Evolutionary conservation across 2,113 vertebrate genomes (phyloP).

Genomic region (Neogobius melanostomus): DNA sequence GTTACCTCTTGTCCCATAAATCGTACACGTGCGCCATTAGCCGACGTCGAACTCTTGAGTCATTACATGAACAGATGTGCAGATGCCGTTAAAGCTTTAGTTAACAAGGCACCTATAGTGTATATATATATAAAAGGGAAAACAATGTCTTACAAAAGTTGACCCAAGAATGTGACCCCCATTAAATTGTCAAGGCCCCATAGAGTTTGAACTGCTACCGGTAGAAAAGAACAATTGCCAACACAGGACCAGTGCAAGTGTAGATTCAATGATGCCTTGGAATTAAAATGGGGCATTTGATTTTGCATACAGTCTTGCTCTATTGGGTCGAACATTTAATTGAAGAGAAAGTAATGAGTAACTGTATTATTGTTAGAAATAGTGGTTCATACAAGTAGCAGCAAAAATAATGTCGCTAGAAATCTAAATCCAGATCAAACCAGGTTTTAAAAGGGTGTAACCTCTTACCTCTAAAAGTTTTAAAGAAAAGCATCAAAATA

Average conservation of each 20-base stretch:
- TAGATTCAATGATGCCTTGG: neutral
- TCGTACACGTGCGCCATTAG: conserved; percentile 1
- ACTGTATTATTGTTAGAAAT: too few species aligned
- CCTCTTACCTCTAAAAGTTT: too few species aligned
- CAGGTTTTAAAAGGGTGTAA: too few species aligned
- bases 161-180: neutral
- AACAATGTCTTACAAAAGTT: neutral
- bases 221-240: conserved; percentile 28
- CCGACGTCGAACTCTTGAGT: neutral
- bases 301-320: neutral
- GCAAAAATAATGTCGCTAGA: too few species aligned
- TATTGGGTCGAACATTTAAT: too few species aligned
- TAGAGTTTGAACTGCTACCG: conserved; percentile 1
- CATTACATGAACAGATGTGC: neutral
- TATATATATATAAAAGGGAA: conserved; percentile 1
- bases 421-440: too few species aligned
- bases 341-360: too few species aligned
- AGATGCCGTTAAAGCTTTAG: neutral
- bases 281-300: neutral
- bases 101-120: neutral
- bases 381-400: too few species aligned
- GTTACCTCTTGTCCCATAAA: neutral
- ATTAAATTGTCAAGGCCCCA: neutral
- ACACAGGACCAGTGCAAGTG: neutral
- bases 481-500: too few species aligned